These are phyloP conservation scores for Muscicapa comitata DNA, from an alignment of 2,797 vertebrate genomes.

Conservation along the genomic window DNA sequence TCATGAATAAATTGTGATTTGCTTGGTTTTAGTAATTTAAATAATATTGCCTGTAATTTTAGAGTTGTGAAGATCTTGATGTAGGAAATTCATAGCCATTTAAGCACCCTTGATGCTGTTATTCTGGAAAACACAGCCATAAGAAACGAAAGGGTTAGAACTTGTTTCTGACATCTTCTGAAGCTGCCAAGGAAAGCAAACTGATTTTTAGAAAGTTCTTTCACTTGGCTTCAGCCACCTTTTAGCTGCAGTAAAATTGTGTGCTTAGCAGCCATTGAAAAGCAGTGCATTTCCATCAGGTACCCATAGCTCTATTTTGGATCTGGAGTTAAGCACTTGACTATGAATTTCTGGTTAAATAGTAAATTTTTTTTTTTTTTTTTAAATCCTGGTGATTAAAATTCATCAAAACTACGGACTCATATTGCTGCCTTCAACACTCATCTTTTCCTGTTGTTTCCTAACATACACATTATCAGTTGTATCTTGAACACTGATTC, in stretches of 20 bases:
- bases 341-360: neutral
- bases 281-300: neutral
- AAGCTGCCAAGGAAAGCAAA: neutral
- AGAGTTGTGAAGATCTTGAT: neutral
- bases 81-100: neutral
- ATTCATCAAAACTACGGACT: neutral
- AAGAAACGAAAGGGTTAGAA: neutral
- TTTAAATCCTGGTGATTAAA: neutral
- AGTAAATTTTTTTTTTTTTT: neutral
- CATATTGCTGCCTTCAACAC: neutral
- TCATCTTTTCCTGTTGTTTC: neutral
- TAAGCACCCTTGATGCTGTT: neutral
- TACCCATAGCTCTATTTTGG: neutral
- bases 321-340: neutral
- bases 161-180: neutral
- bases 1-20: neutral
- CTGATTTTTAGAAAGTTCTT: neutral
- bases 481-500: neutral
- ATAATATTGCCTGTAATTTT: neutral
- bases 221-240: neutral
- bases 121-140: neutral
- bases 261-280: neutral
- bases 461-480: neutral
- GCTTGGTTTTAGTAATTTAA: neutral
- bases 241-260: neutral